Base-by-base conservation (phyloP, 2,888 invertebrate genomes). In the Tenthredo scrophulariae region DNA sequence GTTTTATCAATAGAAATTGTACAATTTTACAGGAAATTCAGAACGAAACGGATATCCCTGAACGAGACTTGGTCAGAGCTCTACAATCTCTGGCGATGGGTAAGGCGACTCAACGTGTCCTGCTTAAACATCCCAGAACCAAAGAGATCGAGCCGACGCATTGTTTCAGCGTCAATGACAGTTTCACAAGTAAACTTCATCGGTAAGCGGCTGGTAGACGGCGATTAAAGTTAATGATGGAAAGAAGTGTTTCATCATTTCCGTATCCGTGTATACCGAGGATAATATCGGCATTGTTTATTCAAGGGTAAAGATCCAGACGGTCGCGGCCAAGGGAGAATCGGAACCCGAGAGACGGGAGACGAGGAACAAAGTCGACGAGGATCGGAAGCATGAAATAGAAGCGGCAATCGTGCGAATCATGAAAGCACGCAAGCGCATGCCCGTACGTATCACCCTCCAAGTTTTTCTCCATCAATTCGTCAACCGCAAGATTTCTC, bases 401-500 rank as follows among this genome's bases (percentile, higher is more conserved):
- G 99, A 99, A 94, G 99, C 99, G 80, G 99, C 99, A 87, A 99
- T 99, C 92, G 99, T 99, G 87, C 96, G 99, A 92, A 99, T 99
- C 93, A 99, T 99, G 99, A 99, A 99, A 94, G 98, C 98, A 79
- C 95, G 99, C 88, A 99, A 99, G 95, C 96, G 97, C 91, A 97
- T 99, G 96, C 96, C 97, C 93, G 97, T 97, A 93, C 92, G 95
- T 93, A 86, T 85, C 84, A 29, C 40, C 70, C 7, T 58, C 7
- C 85, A 84, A 15, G 18, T 22, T 50, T 80, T 54, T 40, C 10
- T 72, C 29, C 62, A 15, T 13, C 65, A 67, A 50, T 65, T 87
- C 54, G 79, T 82, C 77, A 50, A 5, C 18, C 26, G 70, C 75
- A 37, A 43, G 10, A 43, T 10, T 43, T 43, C 40, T 43, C 10